Evolutionary conservation across 2,113 vertebrate genomes (phyloP), one percentile per base, ranked within the genome.

Genomic region (Larimichthys polyactis): DNA sequence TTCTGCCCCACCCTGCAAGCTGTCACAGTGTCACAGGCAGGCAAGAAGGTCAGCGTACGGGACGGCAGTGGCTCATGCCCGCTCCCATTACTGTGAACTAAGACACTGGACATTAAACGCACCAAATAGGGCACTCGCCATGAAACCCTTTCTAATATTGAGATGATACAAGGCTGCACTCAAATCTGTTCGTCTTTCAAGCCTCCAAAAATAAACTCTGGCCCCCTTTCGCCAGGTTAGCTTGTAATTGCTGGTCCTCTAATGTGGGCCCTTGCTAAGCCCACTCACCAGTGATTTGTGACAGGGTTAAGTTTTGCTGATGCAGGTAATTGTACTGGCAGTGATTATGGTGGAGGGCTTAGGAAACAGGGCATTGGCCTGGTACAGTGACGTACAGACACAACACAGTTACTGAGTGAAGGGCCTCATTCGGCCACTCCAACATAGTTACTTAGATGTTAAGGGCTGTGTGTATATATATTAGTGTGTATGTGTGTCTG

Each of bases 1-100:
- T 86, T 91, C 88, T 91, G 94, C 94, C 89, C 89, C 94, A 94
- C 93, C 96, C 95, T 94, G 83, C 94, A 93, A 95, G 94, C 94
- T 96, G 95, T 93, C 94, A 91, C 81, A 71, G 20, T 89, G 90
- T 88, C 86, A 86, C 75, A 43, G 57, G 78, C 87, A 93, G 89
- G 78, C 90, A 93, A 63, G 94, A 94, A 96, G 95, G 95, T 96
- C 95, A 95, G 82, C 54, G 89, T 60, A 70, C 8, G 68, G 68
- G 43, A 86, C 59, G 81, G 84, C 65, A 12, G 66, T 51, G 67
- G 68, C 59, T 82, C 70, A 62, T 63, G 60, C 81, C 75, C 24
- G 17, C 86, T 79, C 44, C 82, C 51, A 52, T 70, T 72, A 82
- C 70, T 12, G 63, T 58, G 54, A 86, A 65, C 65, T 59, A 60